Evolutionary conservation across 2,113 vertebrate genomes (phyloP), one percentile per base, ranked within the genome.

Genomic region (Oceanodroma tethys): DNA sequence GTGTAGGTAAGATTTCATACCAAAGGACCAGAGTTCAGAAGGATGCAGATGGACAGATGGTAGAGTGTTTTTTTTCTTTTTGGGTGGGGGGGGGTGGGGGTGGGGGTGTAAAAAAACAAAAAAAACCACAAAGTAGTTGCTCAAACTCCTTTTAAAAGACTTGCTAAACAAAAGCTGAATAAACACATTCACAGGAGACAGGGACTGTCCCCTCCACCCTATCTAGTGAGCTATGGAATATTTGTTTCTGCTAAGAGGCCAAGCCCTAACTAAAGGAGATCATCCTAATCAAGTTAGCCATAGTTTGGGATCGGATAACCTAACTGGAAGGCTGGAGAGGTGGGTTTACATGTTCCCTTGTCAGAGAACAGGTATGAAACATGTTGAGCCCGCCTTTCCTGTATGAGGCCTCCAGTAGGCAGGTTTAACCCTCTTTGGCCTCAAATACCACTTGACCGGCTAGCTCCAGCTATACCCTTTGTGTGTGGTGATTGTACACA

Each of bases 1-100:
- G 1, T 8, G 2, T 8, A 92, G 14, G 7, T 20, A 62, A 52
- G 34, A 48, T 26, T 34, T 11, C 1, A 0, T 14, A 50, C 5
- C 8, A 32, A 72, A 84, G 26, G 34, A 29, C 25, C 59, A 60
- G 26, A 66, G 18, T 58, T 87, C 68, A 83, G 21, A 95, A 71
- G 22, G 29, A 52, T 34, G 47, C 14, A 88, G 16, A 56, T 8
- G 16, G 32, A 72, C 9, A 58, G 20, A 52, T 1, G 3, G n/a
- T 8, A 52, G 18, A 27, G 34, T 26, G 7, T 10, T 47, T 50
- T 45, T n/a, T n/a, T n/a, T n/a, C n/a, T n/a, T n/a, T n/a, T n/a
- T n/a, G n/a, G n/a, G n/a, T n/a, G n/a, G n/a, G n/a, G n/a, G n/a
- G n/a, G n/a, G n/a, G n/a, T n/a, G n/a, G n/a, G n/a, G n/a, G n/a